These are phyloP conservation scores for Sericinus montela DNA, from an alignment of 2,888 invertebrate species.

Conservation along the genomic window DNA sequence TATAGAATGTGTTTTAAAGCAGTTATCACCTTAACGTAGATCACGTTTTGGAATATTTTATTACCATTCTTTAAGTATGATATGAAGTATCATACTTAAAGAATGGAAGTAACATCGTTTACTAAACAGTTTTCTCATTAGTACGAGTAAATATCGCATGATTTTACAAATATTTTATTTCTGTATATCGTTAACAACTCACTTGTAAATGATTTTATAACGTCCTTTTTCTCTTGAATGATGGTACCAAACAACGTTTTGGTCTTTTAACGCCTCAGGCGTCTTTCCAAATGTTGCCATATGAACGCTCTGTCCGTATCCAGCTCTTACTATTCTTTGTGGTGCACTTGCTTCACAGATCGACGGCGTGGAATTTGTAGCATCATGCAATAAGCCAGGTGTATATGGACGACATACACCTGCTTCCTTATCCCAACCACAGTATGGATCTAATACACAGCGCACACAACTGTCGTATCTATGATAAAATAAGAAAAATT, in stretches of 20 bases:
- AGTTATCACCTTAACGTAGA: no score
- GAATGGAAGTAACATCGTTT: no score
- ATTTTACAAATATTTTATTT: no score
- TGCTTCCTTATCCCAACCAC: conserved; percentile 84
- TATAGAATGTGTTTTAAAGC: no score
- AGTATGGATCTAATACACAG: conserved; percentile 83
- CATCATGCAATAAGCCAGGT: conserved; percentile 79
- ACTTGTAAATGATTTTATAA: conserved; percentile 78
- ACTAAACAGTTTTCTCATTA: no score
- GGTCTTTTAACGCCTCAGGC: conserved; percentile 68
- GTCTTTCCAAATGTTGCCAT: conserved; percentile 76
- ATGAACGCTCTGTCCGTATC: conserved; percentile 82
- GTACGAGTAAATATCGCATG: no score
- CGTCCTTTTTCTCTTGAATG: conserved; percentile 76
- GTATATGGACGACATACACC: conserved; percentile 78
- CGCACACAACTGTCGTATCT: conserved; percentile 81
- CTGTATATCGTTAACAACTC: no score
- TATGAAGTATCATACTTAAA: no score
- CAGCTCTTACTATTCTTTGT: conserved; percentile 77
- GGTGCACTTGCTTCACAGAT: conserved; percentile 79
- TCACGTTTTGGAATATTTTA: no score
- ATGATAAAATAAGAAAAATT: no score
- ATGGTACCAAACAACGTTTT: conserved; percentile 73
- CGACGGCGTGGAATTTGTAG: conserved; percentile 79
- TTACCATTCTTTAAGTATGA: no score